These are phyloP conservation scores for Caenorhabditis parvicauda DNA, from an alignment of 2,888 invertebrate genomes.

Conservation along the genomic window DNA sequence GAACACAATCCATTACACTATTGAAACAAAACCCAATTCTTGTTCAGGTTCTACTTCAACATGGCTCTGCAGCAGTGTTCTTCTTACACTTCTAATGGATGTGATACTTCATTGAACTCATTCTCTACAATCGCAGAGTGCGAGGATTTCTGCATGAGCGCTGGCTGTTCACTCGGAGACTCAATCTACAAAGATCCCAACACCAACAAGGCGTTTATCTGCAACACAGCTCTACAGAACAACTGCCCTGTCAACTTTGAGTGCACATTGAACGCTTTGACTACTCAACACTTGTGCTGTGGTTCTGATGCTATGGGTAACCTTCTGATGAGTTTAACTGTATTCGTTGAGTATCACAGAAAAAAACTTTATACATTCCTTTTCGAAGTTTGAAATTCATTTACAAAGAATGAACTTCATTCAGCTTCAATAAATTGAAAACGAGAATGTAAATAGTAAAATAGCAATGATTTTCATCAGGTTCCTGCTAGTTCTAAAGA, in stretches of 20 bases:
- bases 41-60: constrained; percentile 46
- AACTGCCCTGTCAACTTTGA: constrained; percentile 38
- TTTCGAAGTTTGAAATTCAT: no score
- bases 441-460: no score
- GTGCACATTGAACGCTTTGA: constrained; percentile 35
- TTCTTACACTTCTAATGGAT: constrained; percentile 45
- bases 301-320: constrained; percentile 38
- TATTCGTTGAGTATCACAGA: no score
- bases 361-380: no score
- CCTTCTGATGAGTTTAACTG: no score
- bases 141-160: constrained; percentile 45
- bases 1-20: no score
- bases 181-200: constrained; percentile 45
- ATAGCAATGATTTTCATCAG: no score
- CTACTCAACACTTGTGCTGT: constrained; percentile 38
- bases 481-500: no score
- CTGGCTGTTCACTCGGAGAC: constrained; percentile 40
- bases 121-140: constrained; percentile 47
- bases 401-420: not conserved
- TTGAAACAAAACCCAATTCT: no score
- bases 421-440: no score
- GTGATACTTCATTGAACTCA: constrained; percentile 50
- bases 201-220: constrained; percentile 35
- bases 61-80: constrained; percentile 40
- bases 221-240: constrained; percentile 42